These are phyloP conservation scores for Mimachlamys varia DNA, from an alignment of 2,888 invertebrate genomes.

Conservation along the genomic window DNA sequence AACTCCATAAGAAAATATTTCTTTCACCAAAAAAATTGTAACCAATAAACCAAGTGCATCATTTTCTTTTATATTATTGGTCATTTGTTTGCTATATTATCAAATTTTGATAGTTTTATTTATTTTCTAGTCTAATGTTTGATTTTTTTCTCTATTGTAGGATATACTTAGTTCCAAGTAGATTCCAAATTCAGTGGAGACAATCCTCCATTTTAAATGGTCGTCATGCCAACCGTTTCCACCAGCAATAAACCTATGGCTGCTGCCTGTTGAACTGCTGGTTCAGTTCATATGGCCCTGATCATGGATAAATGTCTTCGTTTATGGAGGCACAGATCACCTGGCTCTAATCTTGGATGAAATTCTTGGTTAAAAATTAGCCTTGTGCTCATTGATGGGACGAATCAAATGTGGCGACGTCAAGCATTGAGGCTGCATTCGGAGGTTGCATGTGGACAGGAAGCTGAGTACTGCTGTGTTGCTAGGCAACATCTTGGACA, in stretches of 20 bases:
- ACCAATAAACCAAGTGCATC: no score
- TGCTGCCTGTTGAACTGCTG: constrained; percentile 5
- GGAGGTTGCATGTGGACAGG: not conserved
- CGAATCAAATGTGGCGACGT: not conserved
- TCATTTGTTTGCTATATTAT: not conserved
- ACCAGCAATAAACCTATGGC: not conserved
- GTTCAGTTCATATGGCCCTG: constrained; percentile 3
- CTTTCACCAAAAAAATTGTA: no score
- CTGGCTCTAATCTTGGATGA: not conserved
- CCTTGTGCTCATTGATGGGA: not conserved
- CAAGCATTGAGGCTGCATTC: not conserved
- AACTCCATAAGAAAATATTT: not conserved
- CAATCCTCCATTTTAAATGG: not conserved
- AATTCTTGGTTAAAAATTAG: not conserved
- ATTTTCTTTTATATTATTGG: no score
- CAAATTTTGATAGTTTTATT: not conserved
- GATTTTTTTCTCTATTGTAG: not conserved
- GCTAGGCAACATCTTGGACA: not conserved
- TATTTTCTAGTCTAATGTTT: not conserved
- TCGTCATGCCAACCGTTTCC: constrained; percentile 6
- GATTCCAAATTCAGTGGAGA: not conserved
- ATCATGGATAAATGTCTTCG: not conserved
- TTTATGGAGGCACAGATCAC: not conserved
- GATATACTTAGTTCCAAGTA: not conserved
- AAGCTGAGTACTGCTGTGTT: not conserved